Evolutionary conservation across 2,797 vertebrate genomes (phyloP).

Genomic region (Hydrophis major): DNA sequence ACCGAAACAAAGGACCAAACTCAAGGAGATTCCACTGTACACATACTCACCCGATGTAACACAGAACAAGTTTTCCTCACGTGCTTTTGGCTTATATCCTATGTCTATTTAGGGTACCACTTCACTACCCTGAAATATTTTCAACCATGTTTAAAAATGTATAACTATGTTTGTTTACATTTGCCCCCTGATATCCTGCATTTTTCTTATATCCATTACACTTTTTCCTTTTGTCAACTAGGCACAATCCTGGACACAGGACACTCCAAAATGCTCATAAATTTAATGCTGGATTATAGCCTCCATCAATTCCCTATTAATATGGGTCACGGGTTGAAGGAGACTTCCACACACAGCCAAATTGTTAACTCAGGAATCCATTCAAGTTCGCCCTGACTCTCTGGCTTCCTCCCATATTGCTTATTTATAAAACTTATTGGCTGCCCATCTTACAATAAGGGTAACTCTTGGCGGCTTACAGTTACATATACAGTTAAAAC

Average conservation of each 20-base stretch:
- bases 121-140: background rate
- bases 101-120: background rate
- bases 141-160: background rate
- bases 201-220: background rate
- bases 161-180: background rate
- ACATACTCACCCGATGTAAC: background rate
- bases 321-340: background rate
- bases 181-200: no score
- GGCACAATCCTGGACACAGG: background rate
- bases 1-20: background rate
- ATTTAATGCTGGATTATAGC: background rate
- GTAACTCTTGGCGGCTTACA: no score
- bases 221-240: background rate
- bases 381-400: background rate
- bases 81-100: background rate
- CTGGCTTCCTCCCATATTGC: no score
- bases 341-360: background rate
- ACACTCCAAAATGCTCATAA: background rate
- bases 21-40: background rate
- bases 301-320: background rate
- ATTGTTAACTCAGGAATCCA: background rate
- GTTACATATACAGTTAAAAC: no score
- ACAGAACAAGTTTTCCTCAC: no score
- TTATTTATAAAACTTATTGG: no score
- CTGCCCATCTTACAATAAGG: no score